Evolutionary conservation across 2,888 invertebrate genomes (phyloP).

Genomic region (Protophormia terraenovae): DNA sequence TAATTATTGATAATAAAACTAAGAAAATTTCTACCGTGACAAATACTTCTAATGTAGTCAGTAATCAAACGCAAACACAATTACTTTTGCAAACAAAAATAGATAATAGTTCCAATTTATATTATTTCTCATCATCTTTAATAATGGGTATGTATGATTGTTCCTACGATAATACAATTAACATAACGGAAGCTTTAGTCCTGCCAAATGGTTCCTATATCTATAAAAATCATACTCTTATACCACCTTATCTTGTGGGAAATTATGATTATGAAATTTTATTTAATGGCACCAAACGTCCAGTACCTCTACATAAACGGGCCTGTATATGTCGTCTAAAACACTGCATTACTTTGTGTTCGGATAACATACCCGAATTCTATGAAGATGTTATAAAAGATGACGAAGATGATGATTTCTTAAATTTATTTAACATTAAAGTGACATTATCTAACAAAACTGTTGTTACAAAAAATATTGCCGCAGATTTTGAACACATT

Average conservation of each 20-base stretch:
- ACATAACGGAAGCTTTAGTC: background rate
- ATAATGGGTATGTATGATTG: constrained; percentile 1
- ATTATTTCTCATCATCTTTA: background rate
- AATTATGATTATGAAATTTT: constrained; percentile 38
- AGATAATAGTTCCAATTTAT: no score
- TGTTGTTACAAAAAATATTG: constrained; percentile 8
- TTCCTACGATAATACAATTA: constrained; percentile 34
- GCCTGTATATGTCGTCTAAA: constrained; percentile 26
- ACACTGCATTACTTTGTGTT: constrained; percentile 23
- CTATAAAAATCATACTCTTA: background rate
- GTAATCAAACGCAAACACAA: no score
- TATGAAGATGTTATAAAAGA: background rate
- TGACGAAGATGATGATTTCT: background rate
- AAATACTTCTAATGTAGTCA: no score
- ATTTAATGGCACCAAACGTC: background rate
- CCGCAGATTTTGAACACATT: constrained; percentile 28
- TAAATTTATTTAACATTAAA: background rate
- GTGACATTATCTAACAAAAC: constrained; percentile 2
- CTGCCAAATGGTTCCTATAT: constrained; percentile 19
- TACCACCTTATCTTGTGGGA: background rate
- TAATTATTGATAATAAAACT: no score
- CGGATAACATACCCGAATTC: background rate
- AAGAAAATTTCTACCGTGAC: no score
- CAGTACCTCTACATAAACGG: constrained; percentile 5
- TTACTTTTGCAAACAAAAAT: no score